Base-by-base conservation (phyloP, 2,888 invertebrate species). In the Chloroclystis v-ata region DNA sequence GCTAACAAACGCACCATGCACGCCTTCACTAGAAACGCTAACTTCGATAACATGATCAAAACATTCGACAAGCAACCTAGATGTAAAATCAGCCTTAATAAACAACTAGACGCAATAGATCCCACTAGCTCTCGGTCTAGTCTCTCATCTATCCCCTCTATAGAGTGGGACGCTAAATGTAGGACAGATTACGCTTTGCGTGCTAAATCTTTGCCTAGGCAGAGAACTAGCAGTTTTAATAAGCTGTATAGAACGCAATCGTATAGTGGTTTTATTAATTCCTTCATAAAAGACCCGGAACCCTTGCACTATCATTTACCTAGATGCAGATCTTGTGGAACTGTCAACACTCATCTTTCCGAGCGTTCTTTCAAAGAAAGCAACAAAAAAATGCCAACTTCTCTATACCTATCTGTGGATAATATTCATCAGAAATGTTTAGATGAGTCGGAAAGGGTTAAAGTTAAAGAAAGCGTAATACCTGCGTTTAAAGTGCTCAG, bases 221-320 rank as follows among this genome's bases (percentile, higher is more conserved):
- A 55, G 39, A 66, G 56, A 35, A 39, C 46, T 0, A 63, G 42
- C 9, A 42, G 29, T 4, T 26, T 42, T 0, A 48, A 43, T 6
- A 71, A 54, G 6, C 49, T 85, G 2, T 85, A 75, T 37, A 74
- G 89, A 37, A 88, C 84, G 0, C 67, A 75, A 13, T 87, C 87
- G 0, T 80, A 85, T 37, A 69, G 83, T 12, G 83, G 87, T 2
- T 87, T 86, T 43, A 62, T 86, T 0, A 86, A 86, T 57, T 65
- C 79, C 0, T 77, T 67, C 38, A 62, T 82, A 0, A 78, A 71
- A 57, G 72, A 87, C 44, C 86, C 87, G 0, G 74, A 78, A 28
- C 89, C 88, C 0, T 50, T 28, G 0, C 88, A 89, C 51, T 89
- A 73, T 54, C 89, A 89, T 53, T n/a, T 87, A 1, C 89, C 89